Conservation (phyloP, 2,888 invertebrate species). For the Andrena bucephala region DNA sequence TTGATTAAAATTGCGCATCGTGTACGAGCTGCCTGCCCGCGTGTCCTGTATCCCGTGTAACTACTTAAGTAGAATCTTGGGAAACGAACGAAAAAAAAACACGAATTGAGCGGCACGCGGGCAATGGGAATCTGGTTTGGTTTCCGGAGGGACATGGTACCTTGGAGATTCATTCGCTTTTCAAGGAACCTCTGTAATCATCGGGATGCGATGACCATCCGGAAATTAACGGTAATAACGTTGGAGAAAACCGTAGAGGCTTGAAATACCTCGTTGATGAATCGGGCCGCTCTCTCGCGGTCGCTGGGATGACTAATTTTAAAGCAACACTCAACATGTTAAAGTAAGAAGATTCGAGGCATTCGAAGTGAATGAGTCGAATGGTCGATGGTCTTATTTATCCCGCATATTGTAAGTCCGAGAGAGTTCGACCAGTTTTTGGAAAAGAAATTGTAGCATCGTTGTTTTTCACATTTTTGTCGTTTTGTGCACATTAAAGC, state of each 20-base stretch:
- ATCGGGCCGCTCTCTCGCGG: not conserved
- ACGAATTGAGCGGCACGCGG: not conserved
- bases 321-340: not conserved
- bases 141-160: constrained; percentile 21
- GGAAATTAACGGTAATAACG: constrained; percentile 27
- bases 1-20: constrained; percentile 7
- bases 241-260: not conserved
- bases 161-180: constrained; percentile 22
- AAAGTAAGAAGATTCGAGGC: not conserved
- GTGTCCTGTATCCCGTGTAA: not conserved
- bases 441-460: no score
- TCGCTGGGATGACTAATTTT: constrained; percentile 10
- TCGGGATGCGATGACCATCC: constrained; percentile 10
- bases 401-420: not conserved
- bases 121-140: constrained; percentile 15
- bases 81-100: not conserved
- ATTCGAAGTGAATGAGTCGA: not conserved
- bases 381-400: not conserved
- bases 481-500: no score
- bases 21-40: not conserved
- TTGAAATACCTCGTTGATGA: not conserved
- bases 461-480: no score
- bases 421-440: no score
- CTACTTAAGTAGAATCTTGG: no score
- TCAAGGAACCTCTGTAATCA: constrained; percentile 25